Evolutionary conservation across 2,113 vertebrate species (phyloP), one percentile per base, ranked within the genome.

Genomic region (Stictonetta naevosa): DNA sequence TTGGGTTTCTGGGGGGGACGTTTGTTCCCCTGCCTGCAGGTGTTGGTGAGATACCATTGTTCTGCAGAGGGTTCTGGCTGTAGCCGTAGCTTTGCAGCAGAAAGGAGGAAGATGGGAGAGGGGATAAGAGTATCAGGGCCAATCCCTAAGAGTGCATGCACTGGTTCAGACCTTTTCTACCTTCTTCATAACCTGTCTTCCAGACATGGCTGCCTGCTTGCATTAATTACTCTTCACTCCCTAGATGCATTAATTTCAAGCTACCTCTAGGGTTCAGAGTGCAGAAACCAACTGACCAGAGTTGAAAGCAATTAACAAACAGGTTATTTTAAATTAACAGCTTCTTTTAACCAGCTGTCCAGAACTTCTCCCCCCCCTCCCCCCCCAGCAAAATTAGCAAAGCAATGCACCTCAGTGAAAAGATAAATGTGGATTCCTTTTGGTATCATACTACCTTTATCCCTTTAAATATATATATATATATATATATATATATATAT

Each of bases 231-330:
- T 93, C 96, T 95, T 97, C 13, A 8, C 79, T 98, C 97, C 97
- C 97, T 92, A 84, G 97, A 90, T 82, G 42, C 91, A 93, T 92
- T 96, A 66, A 76, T 97, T 98, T 92, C 81, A 95, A 98, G 81
- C 88, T 97, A 98, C 96, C 96, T 98, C 98, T 97, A 97, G 97
- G 93, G 96, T 98, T 97, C 95, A 92, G 90, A 97, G 96, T 96
- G 92, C 96, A 97, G 96, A 90, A 98, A 87, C 94, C 38, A 92
- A 96, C 95, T 97, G 96, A 97, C 98, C 98, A 96, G 94, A 93
- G 97, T 97, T 98, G 97, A 98, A 98, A 96, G 97, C 98, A 98
- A 98, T 98, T 98, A 98, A 97, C 96, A 97, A 98, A 97, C 78
- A 98, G 97, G 96, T 98, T 98, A 97, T 94, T 97, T 97, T 96